Conservation (phyloP, 92 coral and sea anemone species). For the Diadumene lineata region DNA sequence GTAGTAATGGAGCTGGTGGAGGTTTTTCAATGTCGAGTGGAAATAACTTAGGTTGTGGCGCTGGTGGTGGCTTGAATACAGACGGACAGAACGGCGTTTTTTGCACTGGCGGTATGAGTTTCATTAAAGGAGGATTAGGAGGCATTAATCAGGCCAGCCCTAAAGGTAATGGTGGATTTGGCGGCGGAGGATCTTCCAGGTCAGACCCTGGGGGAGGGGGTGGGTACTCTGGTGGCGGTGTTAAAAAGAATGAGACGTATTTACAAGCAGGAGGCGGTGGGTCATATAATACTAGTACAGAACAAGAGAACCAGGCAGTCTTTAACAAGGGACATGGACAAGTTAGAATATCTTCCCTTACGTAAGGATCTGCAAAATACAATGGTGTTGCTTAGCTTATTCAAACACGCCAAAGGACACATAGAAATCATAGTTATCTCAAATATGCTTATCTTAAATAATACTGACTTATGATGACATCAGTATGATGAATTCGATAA, state of each 20-base stretch:
- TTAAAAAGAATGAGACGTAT: conserved; percentile 45
- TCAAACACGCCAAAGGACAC: too few relatives aligned
- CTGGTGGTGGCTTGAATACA: conserved; percentile 64
- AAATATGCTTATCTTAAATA: too few relatives aligned
- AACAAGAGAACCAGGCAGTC: conserved; percentile 55
- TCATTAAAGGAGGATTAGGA: conserved; percentile 50
- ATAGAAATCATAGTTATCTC: too few relatives aligned
- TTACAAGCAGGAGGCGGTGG: conserved; percentile 96
- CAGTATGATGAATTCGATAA: too few relatives aligned
- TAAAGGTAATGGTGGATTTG: conserved; percentile 82
- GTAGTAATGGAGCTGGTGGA: conserved; percentile 61
- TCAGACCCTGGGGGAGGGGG: conserved; percentile 95
- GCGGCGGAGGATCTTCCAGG: conserved; percentile 85
- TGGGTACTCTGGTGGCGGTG: conserved; percentile 97
- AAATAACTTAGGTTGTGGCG: conserved; percentile 8
- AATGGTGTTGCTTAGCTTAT: too few relatives aligned
- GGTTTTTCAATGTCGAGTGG: conserved; percentile 7
- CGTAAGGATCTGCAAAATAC: too few relatives aligned
- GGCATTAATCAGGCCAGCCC: conserved; percentile 6
- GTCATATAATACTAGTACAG: conserved; percentile 70
- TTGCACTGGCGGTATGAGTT: conserved; percentile 32
- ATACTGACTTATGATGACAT: too few relatives aligned
- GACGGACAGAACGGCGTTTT: conserved; percentile 21
- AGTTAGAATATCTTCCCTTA: conserved; percentile 49
- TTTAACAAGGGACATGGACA: conserved; percentile 72